Percentiles rank a stretch among this genome's conserved stretches.
phyloP scores from a whole-genome alignment of 2,888 invertebrate species.

The Tipula confusa region DNA sequence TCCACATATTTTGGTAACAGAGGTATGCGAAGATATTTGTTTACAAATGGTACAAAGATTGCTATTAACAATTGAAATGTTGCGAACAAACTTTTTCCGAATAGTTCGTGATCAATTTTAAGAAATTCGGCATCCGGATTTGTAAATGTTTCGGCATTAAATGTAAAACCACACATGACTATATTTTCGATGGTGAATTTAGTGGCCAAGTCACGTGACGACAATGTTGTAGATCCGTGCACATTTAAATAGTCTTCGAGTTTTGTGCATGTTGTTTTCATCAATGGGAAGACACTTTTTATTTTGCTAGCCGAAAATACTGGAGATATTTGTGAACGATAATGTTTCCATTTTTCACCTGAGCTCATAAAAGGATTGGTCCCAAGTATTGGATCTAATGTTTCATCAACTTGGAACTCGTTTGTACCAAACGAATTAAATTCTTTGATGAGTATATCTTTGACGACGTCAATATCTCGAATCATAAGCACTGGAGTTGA shows the following conservation, averaged over 20 bases:
- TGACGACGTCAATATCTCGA: conserved; percentile 44
- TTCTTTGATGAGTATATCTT: conserved; percentile 42
- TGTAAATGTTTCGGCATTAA: conserved; percentile 36
- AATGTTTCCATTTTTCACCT: conserved; percentile 47
- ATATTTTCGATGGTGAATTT: conserved; percentile 36
- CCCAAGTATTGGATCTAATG: conserved; percentile 45
- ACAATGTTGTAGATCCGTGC: too few relatives aligned
- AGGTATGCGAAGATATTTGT: not conserved
- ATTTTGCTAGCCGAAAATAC: conserved; percentile 50
- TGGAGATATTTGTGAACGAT: conserved; percentile 46
- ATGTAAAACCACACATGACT: conserved; percentile 35
- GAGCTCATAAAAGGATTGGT: conserved; percentile 47
- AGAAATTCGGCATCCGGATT: conserved; percentile 36
- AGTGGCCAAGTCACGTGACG: conserved; percentile 3
- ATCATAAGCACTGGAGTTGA: conserved; percentile 33
- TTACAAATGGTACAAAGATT: conserved; percentile 20
- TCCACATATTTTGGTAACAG: not conserved
- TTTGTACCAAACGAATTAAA: conserved; percentile 46
- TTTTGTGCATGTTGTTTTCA: not conserved
- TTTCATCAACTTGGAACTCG: conserved; percentile 43
- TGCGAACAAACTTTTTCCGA: conserved; percentile 14
- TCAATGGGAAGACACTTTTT: conserved; percentile 28
- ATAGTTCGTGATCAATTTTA: conserved; percentile 33
- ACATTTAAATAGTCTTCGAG: not conserved
- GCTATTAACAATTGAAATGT: not conserved